phyloP scores from a whole-genome alignment of 2,888 invertebrate genomes.

The Cryptocephalus moraei region DNA sequence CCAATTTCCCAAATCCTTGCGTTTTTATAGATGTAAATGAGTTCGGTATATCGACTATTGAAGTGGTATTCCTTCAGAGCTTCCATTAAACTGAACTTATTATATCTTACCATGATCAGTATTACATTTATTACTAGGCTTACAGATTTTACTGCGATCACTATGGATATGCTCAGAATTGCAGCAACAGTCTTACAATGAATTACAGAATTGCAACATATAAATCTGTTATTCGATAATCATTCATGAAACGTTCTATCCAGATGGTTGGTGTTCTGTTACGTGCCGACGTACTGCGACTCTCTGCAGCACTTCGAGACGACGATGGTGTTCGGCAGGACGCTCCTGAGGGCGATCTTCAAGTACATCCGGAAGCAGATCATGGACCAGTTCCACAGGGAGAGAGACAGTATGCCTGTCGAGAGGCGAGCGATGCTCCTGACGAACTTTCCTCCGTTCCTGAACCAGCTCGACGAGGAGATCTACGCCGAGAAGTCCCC shows the following conservation, averaged over 20 bases:
- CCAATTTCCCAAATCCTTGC: no score
- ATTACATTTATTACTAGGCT: no score
- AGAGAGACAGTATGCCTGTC: conserved; percentile 80
- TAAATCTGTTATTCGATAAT: no score
- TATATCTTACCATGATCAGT: no score
- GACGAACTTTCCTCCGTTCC: conserved; percentile 85
- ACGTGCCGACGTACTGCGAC: conserved; percentile 91
- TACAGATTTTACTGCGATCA: no score
- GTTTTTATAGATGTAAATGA: no score
- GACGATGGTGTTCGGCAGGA: conserved; percentile 82
- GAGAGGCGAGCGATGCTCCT: conserved; percentile 76
- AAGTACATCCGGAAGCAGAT: conserved; percentile 69
- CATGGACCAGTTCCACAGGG: conserved; percentile 83
- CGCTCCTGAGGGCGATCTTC: conserved; percentile 76
- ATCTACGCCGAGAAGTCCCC: conserved; percentile 77
- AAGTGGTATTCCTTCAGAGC: no score
- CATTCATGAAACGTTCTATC: conserved; percentile 1
- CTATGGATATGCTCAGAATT: no score
- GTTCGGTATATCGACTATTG: no score
- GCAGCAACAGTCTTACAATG: no score
- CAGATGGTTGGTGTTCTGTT: conserved; percentile 91
- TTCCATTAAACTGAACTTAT: no score
- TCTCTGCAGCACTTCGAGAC: conserved; percentile 86
- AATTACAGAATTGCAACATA: no score
- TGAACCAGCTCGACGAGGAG: conserved; percentile 80